A percentile compares a stretch with the other conserved stretches of the same genome.
Conservation (phyloP, 2,888 invertebrate genomes). For the Diplazon laetatorius region DNA sequence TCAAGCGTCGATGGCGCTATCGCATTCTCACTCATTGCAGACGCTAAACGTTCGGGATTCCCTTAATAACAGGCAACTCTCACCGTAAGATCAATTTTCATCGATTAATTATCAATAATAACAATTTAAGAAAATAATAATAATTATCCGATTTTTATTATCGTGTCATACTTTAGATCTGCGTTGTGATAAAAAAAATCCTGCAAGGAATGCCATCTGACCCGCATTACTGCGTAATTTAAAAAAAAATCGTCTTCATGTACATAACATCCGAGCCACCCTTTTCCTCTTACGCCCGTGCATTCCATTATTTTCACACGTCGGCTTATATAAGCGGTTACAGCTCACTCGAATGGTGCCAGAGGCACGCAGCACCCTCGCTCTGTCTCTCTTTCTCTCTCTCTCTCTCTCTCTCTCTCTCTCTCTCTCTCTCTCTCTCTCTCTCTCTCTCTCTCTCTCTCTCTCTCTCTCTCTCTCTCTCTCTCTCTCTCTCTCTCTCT, state of each 20-base stretch:
- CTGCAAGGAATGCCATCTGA: neutral
- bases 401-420: neutral
- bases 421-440: conserved; percentile 4
- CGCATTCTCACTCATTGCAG: too few relatives aligned
- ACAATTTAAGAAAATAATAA: neutral
- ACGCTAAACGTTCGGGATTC: too few relatives aligned
- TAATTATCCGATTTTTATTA: neutral
- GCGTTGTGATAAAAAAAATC: neutral
- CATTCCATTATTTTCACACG: conserved; percentile 59
- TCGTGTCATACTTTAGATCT: neutral
- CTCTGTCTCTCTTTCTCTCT: conserved; percentile 5
- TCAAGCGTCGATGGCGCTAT: too few relatives aligned
- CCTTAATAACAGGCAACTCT: too few relatives aligned
- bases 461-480: neutral
- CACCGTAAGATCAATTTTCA: too few relatives aligned
- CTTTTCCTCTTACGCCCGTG: conserved; percentile 23
- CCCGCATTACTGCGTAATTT: neutral
- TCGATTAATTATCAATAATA: too few relatives aligned
- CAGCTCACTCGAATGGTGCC: conserved; percentile 34
- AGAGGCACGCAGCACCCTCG: conserved; percentile 1
- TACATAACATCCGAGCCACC: conserved; percentile 19
- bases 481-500: neutral
- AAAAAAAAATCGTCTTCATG: neutral
- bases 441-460: neutral
- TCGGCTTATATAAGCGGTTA: conserved; percentile 44